phyloP scores from a whole-genome alignment of 2,113 vertebrate species.

The Amblyopsis rosae region DNA sequence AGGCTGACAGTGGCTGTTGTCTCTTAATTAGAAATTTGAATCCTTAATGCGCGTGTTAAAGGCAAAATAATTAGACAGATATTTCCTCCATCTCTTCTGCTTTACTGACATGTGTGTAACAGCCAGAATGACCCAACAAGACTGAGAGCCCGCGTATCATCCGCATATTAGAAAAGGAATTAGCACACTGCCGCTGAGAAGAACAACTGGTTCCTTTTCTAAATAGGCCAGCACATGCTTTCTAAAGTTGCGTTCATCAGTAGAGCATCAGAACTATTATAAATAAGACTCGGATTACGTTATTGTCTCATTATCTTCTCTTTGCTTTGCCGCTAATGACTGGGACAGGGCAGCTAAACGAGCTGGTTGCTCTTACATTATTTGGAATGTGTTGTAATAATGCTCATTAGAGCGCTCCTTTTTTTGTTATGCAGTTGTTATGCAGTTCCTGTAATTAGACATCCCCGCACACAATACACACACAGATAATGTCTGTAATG shows the following conservation, averaged over 20 bases:
- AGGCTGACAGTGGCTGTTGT: constrained; percentile 87
- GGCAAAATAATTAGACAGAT: constrained; percentile 90
- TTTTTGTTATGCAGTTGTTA: constrained; percentile 65
- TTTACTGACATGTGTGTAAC: constrained; percentile 74
- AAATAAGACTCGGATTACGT: constrained; percentile 60
- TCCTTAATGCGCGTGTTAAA: constrained; percentile 86
- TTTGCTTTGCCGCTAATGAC: constrained; percentile 74
- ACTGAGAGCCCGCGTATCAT: constrained; percentile 68
- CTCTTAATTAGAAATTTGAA: constrained; percentile 93
- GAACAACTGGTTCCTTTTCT: constrained; percentile 9
- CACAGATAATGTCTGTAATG: constrained; percentile 72
- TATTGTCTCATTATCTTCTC: constrained; percentile 74
- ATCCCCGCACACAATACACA: not conserved
- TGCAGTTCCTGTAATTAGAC: constrained; percentile 65
- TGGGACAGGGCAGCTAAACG: constrained; percentile 68
- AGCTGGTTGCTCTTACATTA: constrained; percentile 69
- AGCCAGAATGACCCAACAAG: constrained; percentile 67
- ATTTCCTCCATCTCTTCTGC: constrained; percentile 75
- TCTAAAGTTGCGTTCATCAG: constrained; percentile 59
- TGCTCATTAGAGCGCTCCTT: constrained; percentile 70
- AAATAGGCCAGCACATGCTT: constrained; percentile 49
- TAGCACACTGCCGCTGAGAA: constrained; percentile 45
- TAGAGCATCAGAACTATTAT: constrained; percentile 66
- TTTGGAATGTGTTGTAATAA: constrained; percentile 71
- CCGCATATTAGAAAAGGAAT: constrained; percentile 68